Conservation (phyloP, 2,113 vertebrate genomes). For the Alethe diademata region DNA sequence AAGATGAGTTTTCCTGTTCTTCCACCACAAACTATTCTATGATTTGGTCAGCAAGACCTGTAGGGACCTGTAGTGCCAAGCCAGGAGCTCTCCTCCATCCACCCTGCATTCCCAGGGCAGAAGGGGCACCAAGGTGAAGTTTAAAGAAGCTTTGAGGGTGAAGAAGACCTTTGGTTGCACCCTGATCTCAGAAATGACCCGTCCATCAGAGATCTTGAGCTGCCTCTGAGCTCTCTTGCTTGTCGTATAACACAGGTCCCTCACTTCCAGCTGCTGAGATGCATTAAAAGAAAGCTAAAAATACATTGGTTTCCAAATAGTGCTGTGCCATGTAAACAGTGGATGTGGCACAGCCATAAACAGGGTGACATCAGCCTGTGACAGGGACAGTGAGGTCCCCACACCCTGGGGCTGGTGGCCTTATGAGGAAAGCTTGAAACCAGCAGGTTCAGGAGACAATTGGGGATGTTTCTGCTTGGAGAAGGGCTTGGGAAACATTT, state of each 20-base stretch:
- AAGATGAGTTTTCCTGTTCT: background rate
- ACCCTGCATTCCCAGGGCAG: background rate
- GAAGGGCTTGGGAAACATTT: background rate
- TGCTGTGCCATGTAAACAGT: conserved; percentile 23
- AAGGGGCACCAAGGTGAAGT: background rate
- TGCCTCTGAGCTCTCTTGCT: background rate
- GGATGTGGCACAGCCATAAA: background rate
- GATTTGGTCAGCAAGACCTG: background rate
- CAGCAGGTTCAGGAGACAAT: background rate
- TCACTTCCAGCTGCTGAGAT: conserved; percentile 22
- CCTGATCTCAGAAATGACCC: fast-evolving
- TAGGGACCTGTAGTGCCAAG: background rate
- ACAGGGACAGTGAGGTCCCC: background rate
- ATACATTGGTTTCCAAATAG: conserved; percentile 11
- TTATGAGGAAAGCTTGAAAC: background rate
- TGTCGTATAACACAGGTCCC: background rate
- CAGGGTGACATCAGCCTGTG: background rate
- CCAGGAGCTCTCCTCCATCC: background rate
- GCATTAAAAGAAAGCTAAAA: conserved; percentile 44
- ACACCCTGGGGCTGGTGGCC: fast-evolving
- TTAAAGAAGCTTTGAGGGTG: background rate
- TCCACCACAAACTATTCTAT: background rate
- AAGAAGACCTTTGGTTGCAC: background rate
- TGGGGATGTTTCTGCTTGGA: background rate
- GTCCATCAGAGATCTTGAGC: background rate